Evolutionary conservation across 2,888 invertebrate genomes (phyloP).

Genomic region (Neria commutata): DNA sequence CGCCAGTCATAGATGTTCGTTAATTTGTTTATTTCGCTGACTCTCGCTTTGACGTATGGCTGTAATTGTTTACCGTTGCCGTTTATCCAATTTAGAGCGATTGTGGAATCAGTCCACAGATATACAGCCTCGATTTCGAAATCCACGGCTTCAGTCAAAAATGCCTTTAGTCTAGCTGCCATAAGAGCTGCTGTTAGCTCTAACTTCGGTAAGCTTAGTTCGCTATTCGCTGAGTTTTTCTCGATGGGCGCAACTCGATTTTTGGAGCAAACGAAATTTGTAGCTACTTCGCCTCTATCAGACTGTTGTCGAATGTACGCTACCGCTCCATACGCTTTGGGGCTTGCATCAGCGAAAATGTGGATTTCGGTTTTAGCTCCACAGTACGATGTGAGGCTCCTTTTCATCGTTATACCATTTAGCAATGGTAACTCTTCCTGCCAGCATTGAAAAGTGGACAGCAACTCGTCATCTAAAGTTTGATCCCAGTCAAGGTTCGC

Average conservation of each 20-base stretch:
- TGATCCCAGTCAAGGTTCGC: slow-evolving; percentile 14
- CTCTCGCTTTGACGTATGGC: slow-evolving; percentile 4
- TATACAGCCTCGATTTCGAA: not conserved
- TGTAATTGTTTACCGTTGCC: not conserved
- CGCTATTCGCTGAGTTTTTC: not conserved
- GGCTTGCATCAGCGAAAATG: slow-evolving; percentile 12
- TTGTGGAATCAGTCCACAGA: slow-evolving; percentile 3
- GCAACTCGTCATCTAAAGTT: not conserved
- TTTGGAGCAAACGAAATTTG: slow-evolving; percentile 8
- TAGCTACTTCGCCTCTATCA: not conserved
- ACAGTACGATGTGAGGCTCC: not conserved
- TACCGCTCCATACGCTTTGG: slow-evolving; percentile 10
- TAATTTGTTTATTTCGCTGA: slow-evolving; percentile 15
- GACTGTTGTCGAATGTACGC: slow-evolving; percentile 2
- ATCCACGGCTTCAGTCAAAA: not conserved
- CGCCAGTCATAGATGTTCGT: slow-evolving; percentile 12
- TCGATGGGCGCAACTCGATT: not conserved
- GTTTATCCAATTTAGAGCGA: slow-evolving; percentile 5
- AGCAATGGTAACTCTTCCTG: not conserved
- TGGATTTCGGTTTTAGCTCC: not conserved
- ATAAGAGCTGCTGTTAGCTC: slow-evolving; percentile 9
- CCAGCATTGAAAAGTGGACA: not conserved
- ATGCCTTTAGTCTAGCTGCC: not conserved
- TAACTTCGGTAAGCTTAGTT: not conserved
- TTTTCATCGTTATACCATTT: not conserved